phyloP scores from a whole-genome alignment of 2,888 invertebrate genomes.

The Escarpia spicata region DNA sequence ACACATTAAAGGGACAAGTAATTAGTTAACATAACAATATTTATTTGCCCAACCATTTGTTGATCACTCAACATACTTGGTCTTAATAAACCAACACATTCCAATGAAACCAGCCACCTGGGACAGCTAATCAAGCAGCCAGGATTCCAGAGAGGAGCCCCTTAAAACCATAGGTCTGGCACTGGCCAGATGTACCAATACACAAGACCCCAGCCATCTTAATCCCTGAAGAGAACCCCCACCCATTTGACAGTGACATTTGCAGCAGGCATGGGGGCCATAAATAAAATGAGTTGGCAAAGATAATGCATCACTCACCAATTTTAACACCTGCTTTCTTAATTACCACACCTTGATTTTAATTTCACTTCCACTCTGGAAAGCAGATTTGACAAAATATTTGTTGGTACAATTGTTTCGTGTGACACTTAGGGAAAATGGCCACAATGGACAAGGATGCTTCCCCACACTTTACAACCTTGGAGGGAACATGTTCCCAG shows the following conservation, averaged over 20 bases:
- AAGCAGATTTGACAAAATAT: neutral
- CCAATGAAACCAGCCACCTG: too few species aligned
- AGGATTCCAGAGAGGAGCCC: too few species aligned
- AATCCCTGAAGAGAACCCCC: neutral
- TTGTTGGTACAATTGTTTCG: neutral
- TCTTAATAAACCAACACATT: too few species aligned
- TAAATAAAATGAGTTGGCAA: neutral
- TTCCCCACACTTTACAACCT: conserved; percentile 9
- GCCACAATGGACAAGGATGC: neutral
- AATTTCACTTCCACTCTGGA: neutral
- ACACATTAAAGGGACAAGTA: too few species aligned
- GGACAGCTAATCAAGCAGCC: too few species aligned
- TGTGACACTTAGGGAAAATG: conserved; percentile 13
- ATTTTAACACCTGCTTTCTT: neutral
- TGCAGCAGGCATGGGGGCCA: neutral
- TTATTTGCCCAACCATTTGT: too few species aligned
- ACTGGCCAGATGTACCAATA: neutral
- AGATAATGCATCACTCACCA: neutral
- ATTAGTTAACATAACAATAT: too few species aligned
- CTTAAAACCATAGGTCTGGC: too few species aligned
- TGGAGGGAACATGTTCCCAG: neutral
- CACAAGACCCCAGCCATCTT: neutral
- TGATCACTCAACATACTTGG: too few species aligned
- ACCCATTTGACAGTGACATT: neutral
- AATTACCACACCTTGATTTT: neutral